Conservation (phyloP, 2,888 invertebrate genomes). For the Malthinus seriepunctatus region DNA sequence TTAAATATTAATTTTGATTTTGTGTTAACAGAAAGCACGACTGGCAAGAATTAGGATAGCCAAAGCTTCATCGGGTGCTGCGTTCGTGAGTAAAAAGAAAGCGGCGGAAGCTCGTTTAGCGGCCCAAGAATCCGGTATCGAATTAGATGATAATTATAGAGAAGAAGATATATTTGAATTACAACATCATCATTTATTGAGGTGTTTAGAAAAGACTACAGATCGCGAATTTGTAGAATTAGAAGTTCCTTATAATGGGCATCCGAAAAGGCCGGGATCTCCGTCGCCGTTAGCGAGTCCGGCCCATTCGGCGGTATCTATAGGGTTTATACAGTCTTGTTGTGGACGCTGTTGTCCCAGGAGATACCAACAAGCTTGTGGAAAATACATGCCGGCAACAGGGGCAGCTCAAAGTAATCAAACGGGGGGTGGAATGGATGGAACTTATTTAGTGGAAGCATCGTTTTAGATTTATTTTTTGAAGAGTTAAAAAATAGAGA, state of each 20-base stretch:
- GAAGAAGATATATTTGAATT: conserved; percentile 98
- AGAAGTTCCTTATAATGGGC: conserved; percentile 93
- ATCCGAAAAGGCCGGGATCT: conserved; percentile 88
- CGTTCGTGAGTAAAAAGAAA: conserved; percentile 98
- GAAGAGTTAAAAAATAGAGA: not conserved
- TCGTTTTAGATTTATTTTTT: conserved; percentile 58
- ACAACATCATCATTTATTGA: conserved; percentile 97
- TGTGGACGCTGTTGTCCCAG: conserved; percentile 83
- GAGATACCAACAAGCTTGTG: conserved; percentile 87
- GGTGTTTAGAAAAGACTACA: conserved; percentile 98
- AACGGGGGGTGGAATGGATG: conserved; percentile 81
- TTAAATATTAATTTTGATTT: not conserved
- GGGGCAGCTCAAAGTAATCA: conserved; percentile 80
- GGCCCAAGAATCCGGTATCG: conserved; percentile 90
- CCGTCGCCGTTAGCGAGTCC: conserved; percentile 87
- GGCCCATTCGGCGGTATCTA: conserved; percentile 72
- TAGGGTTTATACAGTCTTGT: conserved; percentile 77
- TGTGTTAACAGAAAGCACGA: conserved; percentile 89
- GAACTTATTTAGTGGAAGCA: conserved; percentile 83
- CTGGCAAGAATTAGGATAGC: conserved; percentile 97
- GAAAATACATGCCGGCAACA: conserved; percentile 85
- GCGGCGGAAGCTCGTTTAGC: conserved; percentile 95
- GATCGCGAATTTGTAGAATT: conserved; percentile 97
- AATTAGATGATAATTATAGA: conserved; percentile 83
- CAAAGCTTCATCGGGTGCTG: conserved; percentile 98